Percentiles rank a stretch among this genome's conserved stretches.
Conservation (phyloP, 92 coral and sea anemone genomes). For the Phenganax subtilis region DNA sequence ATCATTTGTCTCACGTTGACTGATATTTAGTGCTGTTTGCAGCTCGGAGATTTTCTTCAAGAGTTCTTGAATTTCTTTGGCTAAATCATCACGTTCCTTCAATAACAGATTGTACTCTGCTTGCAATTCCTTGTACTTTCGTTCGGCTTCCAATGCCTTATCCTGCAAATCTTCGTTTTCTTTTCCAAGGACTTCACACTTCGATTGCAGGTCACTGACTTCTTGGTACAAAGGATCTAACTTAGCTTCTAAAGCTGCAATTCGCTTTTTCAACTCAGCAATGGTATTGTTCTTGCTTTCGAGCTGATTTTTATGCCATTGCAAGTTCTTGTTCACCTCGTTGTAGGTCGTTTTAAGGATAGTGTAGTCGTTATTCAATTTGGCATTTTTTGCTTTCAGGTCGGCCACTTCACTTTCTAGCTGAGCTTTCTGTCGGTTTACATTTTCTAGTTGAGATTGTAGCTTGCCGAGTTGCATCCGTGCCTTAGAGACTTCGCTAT, state of each 20-base stretch:
- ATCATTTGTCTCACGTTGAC: conserved; percentile 71
- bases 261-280: conserved; percentile 68
- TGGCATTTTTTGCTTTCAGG: conserved; percentile 67
- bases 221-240: conserved; percentile 83
- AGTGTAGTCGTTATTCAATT: conserved; percentile 61
- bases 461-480: conserved; percentile 77
- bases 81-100: conserved; percentile 76
- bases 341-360: conserved; percentile 59
- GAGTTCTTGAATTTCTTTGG: conserved; percentile 70
- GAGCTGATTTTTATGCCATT: conserved; percentile 75
- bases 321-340: conserved; percentile 67
- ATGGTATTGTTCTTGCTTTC: conserved; percentile 72
- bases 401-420: conserved; percentile 78
- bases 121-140: conserved; percentile 67
- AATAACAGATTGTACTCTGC: conserved; percentile 66
- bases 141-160: conserved; percentile 70
- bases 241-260: conserved; percentile 84
- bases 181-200: conserved; percentile 76
- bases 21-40: conserved; percentile 73
- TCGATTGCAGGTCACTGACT: conserved; percentile 81
- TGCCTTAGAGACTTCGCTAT: conserved; percentile 68
- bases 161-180: conserved; percentile 76
- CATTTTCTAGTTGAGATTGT: conserved; percentile 65
- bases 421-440: conserved; percentile 61
- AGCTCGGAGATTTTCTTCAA: conserved; percentile 78